Evolutionary conservation across 2,888 invertebrate genomes (phyloP).

Genomic region (Loripinus fragilis): DNA sequence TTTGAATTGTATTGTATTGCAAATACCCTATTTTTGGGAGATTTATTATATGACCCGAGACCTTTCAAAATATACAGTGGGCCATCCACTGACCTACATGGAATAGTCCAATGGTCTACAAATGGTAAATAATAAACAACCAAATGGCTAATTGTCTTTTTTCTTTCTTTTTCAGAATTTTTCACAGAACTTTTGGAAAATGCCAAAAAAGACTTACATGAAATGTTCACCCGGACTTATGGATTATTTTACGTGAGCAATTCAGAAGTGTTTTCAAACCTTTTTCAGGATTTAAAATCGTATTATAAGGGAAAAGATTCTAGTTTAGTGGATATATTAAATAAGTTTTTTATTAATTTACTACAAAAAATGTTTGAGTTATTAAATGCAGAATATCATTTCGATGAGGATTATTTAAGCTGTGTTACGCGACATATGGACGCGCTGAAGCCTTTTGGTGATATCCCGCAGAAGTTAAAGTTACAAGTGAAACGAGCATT

Average conservation of each 20-base stretch:
- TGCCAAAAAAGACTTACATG: constrained; percentile 94
- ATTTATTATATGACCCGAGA: no score
- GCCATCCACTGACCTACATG: no score
- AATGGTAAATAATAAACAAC: no score
- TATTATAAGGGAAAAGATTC: constrained; percentile 90
- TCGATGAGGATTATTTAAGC: constrained; percentile 90
- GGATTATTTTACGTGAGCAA: constrained; percentile 97
- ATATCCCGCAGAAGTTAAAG: constrained; percentile 95
- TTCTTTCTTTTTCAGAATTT: constrained; percentile 88
- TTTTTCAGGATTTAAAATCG: constrained; percentile 94
- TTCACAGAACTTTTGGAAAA: constrained; percentile 93
- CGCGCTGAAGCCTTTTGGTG: constrained; percentile 96
- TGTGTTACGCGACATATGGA: constrained; percentile 97
- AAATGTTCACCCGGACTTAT: constrained; percentile 97
- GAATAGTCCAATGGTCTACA: no score
- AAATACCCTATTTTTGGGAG: no score
- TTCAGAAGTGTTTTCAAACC: constrained; percentile 94
- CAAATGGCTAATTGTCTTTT: no score
- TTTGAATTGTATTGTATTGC: no score
- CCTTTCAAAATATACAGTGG: no score
- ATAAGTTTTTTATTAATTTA: constrained; percentile 95
- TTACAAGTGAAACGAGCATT: constrained; percentile 95
- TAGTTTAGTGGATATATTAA: constrained; percentile 93
- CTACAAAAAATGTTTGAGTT: constrained; percentile 96
- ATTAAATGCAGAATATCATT: constrained; percentile 95